Evolutionary conservation across 2,888 invertebrate species (phyloP).

Genomic region (Lasiommata megera): DNA sequence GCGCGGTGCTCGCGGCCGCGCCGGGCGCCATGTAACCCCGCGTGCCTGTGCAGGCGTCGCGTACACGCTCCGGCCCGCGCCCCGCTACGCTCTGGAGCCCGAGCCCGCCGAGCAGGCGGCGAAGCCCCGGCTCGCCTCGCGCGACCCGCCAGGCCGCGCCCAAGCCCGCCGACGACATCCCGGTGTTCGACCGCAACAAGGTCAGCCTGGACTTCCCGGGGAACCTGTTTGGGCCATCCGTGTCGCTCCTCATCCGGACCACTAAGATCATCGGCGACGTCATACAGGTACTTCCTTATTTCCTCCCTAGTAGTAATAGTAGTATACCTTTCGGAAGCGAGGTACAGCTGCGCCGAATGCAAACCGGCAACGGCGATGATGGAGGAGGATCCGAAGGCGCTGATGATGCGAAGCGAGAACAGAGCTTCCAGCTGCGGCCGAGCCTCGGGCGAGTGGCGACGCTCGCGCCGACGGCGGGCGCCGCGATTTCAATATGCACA

Average conservation of each 20-base stretch:
- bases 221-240: conserved; percentile 84
- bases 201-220: conserved; percentile 86
- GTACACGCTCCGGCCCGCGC: conserved; percentile 17
- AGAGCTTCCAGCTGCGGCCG: too few relatives aligned
- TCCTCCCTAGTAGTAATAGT: too few relatives aligned
- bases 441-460: too few relatives aligned
- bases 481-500: too few relatives aligned
- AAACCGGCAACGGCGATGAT: too few relatives aligned
- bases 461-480: too few relatives aligned
- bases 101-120: conserved; percentile 23
- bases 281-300: conserved; percentile 80
- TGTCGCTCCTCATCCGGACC: conserved; percentile 84
- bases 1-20: too few relatives aligned
- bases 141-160: conserved; percentile 62
- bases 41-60: conserved; percentile 54
- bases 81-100: conserved; percentile 13
- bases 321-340: too few relatives aligned
- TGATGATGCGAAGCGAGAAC: too few relatives aligned
- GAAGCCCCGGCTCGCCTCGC: conserved; percentile 35
- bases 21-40: too few relatives aligned
- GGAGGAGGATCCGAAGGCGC: too few relatives aligned
- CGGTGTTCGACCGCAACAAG: conserved; percentile 83
- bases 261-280: conserved; percentile 85
- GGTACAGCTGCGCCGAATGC: too few relatives aligned
- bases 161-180: conserved; percentile 80